These are phyloP conservation scores for Acipenser oxyrinchus DNA, from an alignment of 2,797 vertebrate species.

Conservation along the genomic window DNA sequence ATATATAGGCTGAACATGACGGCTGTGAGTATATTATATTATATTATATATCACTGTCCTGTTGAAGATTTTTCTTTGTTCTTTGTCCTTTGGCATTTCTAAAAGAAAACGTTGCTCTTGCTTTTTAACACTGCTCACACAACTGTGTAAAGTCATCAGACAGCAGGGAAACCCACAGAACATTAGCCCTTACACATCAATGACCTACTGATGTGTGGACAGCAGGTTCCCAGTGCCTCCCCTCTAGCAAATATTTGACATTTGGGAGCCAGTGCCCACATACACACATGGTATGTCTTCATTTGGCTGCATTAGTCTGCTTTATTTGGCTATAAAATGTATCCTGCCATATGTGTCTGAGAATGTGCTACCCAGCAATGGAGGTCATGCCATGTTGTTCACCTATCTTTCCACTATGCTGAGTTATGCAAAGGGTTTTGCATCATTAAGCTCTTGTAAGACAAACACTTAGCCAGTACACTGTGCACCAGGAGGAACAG, in stretches of 20 bases:
- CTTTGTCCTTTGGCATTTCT: background rate
- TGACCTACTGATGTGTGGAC: slow-evolving; percentile 17
- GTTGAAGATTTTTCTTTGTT: background rate
- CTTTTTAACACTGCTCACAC: background rate
- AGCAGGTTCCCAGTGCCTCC: slow-evolving; percentile 23
- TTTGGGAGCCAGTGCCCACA: slow-evolving; percentile 17
- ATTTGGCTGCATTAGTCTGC: slow-evolving; percentile 3
- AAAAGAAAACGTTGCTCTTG: background rate
- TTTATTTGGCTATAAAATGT: slow-evolving; percentile 1
- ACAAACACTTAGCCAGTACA: background rate
- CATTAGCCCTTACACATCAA: slow-evolving; percentile 23
- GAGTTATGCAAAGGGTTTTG: background rate
- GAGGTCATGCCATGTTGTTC: background rate
- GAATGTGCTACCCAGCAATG: background rate
- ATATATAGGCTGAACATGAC: no score
- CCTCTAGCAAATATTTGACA: slow-evolving; percentile 18
- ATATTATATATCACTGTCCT: background rate
- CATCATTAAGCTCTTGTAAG: background rate
- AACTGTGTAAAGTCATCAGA: slow-evolving; percentile 6
- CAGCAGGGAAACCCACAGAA: slow-evolving; percentile 21
- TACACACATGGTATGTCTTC: slow-evolving; percentile 6
- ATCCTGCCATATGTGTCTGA: slow-evolving; percentile 6
- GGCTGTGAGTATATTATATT: no score
- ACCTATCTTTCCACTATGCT: background rate
- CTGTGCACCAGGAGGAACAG: background rate